Evolutionary conservation across 1,140 invertebrate species (phyloP), one percentile per base, ranked within the genome.

Genomic region (Caenorhabditis remanei): DNA sequence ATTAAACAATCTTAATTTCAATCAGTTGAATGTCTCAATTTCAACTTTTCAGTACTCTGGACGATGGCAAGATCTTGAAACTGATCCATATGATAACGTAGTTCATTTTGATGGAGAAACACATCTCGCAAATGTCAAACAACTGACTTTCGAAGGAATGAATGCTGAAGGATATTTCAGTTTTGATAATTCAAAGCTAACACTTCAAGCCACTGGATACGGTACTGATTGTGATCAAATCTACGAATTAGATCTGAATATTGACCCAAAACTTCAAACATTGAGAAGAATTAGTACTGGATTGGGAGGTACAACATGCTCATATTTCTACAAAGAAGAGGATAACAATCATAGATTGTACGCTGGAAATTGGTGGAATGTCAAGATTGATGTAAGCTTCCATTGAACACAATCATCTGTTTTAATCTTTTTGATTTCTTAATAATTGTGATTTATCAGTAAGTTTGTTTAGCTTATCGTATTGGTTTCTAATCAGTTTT

Each of bases 91-190:
- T 40, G 85, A 85, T 24, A 79, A 79, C 14, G 50, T 89, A 13
- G 61, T 89, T 19, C 87, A 88, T 55, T 89, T 88, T 41, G 58
- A 88, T 9, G 88, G 85, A 24, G 90, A 90, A 82, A 89, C 58
- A 16, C 87, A 90, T 65, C 84, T 90, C 14, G 84, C 75, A 46
- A 90, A 90, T 87, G 85, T 90, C 50, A 86, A 87, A 56, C 90
- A 90, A 82, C 56, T 90, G 11, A 90, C 90, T 8, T 90, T 90
- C 63, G 88, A 89, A 16, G 90, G 90, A 40, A 48, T 65, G 87
- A 90, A 90, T 86, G 90, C 90, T 0, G 90, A 90, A 65, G 90
- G 85, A 58, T 90, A 90, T 83, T 90, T 90, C 83, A 90, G 89
- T 53, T 90, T 83, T 40, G 90, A 90, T 53, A 84, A 90, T 48